Percentiles rank a stretch among this genome's conserved stretches.
These are phyloP conservation scores for Lepidocolaptes lacrymiger DNA, from an alignment of 2,797 vertebrate genomes.

Conservation along the genomic window DNA sequence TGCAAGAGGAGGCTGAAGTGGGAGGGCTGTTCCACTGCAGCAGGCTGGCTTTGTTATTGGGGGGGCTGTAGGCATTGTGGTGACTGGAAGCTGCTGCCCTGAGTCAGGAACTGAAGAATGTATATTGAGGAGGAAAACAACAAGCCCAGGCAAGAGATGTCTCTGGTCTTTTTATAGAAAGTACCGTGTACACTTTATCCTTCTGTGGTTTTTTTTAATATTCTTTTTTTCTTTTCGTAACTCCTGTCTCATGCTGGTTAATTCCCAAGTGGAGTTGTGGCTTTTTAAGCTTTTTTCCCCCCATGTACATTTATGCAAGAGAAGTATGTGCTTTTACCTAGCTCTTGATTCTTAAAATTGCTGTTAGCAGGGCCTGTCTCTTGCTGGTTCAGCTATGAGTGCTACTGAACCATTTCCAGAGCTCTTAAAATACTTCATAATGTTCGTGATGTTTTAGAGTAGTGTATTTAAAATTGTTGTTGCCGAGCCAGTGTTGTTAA, in stretches of 20 bases:
- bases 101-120: neutral
- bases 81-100: neutral
- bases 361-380: neutral
- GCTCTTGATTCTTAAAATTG: neutral
- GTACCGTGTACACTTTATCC: neutral
- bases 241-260: neutral
- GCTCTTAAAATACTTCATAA: neutral
- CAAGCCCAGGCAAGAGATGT: neutral
- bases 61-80: neutral
- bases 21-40: neutral
- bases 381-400: neutral
- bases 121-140: neutral
- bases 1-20: neutral
- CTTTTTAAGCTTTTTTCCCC: accelerated
- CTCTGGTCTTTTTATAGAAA: neutral
- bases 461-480: neutral
- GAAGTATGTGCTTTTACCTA: neutral
- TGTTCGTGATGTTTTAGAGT: neutral
- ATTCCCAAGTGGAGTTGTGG: neutral
- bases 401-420: neutral
- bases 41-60: accelerated
- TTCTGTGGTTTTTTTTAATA: neutral
- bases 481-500: neutral
- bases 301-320: neutral
- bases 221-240: neutral